Evolutionary conservation across 2,888 invertebrate genomes (phyloP), one percentile per base, ranked within the genome.

Genomic region (Timema cristinae): DNA sequence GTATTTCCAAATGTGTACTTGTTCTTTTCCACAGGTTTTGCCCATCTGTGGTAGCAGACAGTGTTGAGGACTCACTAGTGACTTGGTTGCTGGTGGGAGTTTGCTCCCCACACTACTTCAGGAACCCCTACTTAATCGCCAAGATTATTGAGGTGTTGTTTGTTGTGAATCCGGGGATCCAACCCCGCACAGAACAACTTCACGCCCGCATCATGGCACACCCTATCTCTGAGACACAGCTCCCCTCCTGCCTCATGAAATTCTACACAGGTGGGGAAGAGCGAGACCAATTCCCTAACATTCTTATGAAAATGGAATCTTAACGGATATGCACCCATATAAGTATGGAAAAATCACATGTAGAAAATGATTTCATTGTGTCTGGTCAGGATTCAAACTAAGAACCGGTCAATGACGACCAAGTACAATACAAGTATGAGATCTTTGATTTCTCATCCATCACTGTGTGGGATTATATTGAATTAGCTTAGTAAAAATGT

Each of bases 41-140:
- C 69, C 91, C 93, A 11, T 86, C 87, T 77, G 87, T 91, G 66
- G 89, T 95, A 8, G 88, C 90, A 1, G 91, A 90, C 78, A 88
- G 89, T 78, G 89, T 92, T 81, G 93, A 93, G 79, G 91, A 92
- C 77, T 89, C 93, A 13, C 86, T 98, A 75, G 89, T 97, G 75
- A 91, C 93, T 50, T 94, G 97, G 91, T 84, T 98, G 50, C 84
- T 98, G 63, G 90, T 93, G 74, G 91, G 96, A 78, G 91, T 97
- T 72, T 97, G 97, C 84, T 90, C 93, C 75, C 92, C 94, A 13
- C 91, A 93, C 79, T 92, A 93, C 82, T 91, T 98, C 81, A 93
- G 93, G 81, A 99, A 98, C 85, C 98, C 98, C 0, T 98, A 98
- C 83, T 88, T 99, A 75, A 92, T 95, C 75, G 97, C 98, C 76